phyloP scores from a whole-genome alignment of 2,888 invertebrate species.

The Agonopterix subpropinquella region DNA sequence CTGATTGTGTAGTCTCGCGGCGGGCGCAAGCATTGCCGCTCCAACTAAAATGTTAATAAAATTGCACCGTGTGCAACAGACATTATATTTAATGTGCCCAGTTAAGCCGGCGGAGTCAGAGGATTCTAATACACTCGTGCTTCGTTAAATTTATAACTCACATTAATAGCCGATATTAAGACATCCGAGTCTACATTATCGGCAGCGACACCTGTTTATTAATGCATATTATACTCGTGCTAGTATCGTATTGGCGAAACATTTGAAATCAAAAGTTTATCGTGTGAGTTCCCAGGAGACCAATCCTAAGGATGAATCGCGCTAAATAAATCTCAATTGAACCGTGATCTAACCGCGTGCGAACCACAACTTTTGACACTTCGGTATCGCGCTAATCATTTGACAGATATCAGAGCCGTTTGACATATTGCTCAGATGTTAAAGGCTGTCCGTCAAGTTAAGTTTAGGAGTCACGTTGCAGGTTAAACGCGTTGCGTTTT shows the following conservation, averaged over 20 bases:
- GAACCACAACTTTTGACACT: too few relatives aligned
- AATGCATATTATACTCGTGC: too few relatives aligned
- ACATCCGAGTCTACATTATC: constrained; percentile 40
- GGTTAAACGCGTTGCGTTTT: too few relatives aligned
- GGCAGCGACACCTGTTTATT: constrained; percentile 32
- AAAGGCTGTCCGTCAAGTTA: too few relatives aligned
- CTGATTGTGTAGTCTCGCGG: constrained; percentile 40
- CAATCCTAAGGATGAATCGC: too few relatives aligned
- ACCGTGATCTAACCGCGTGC: too few relatives aligned
- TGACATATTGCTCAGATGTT: too few relatives aligned
- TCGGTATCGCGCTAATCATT: too few relatives aligned
- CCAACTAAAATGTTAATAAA: constrained; percentile 57
- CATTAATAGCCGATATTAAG: constrained; percentile 47
- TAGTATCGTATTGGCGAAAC: background rate
- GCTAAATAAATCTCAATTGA: too few relatives aligned
- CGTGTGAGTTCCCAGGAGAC: too few relatives aligned
- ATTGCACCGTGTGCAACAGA: constrained; percentile 44
- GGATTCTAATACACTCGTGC: constrained; percentile 45
- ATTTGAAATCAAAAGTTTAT: background rate
- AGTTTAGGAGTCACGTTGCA: too few relatives aligned
- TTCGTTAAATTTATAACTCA: constrained; percentile 42
- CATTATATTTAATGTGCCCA: constrained; percentile 40
- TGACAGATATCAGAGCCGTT: too few relatives aligned
- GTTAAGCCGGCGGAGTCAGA: constrained; percentile 31
- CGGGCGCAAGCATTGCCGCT: constrained; percentile 27